Evolutionary conservation across 1,140 invertebrate species (phyloP).

Genomic region (Nasonia giraulti): DNA sequence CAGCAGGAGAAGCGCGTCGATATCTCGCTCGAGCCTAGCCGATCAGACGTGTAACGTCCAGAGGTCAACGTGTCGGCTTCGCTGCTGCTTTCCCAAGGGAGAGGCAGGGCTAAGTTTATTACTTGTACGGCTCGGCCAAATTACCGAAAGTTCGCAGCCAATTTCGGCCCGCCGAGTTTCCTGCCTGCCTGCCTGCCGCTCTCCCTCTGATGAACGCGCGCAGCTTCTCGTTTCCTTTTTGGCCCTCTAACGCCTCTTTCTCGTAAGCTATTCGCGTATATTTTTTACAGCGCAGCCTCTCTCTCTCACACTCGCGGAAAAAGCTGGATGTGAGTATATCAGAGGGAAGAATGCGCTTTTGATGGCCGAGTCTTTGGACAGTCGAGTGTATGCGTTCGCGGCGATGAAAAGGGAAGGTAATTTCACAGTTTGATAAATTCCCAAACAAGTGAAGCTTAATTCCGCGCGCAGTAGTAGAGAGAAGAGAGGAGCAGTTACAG

Average conservation of each 20-base stretch:
- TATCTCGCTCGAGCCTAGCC: constrained; percentile 11
- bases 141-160: constrained; percentile 59
- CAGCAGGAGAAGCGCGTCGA: not conserved
- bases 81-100: too few relatives aligned
- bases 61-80: not conserved
- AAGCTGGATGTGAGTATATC: not conserved
- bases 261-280: too few relatives aligned
- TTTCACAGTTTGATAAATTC: not conserved
- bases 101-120: constrained; percentile 52
- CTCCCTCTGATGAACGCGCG: constrained; percentile 2
- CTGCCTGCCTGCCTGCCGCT: not conserved
- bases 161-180: constrained; percentile 56
- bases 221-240: constrained; percentile 22
- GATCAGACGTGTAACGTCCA: constrained; percentile 13
- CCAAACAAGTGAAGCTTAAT: not conserved
- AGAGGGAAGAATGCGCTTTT: not conserved
- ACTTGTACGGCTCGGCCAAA: constrained; percentile 53
- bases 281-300: not conserved
- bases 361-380: not conserved
- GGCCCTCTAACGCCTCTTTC: not conserved
- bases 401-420: not conserved
- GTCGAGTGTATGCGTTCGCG: not conserved
- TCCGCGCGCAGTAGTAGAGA: not conserved
- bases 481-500: not conserved
- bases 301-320: not conserved